Evolutionary conservation across 2,797 vertebrate species (phyloP).

Genomic region (Notolabrus celidotus): DNA sequence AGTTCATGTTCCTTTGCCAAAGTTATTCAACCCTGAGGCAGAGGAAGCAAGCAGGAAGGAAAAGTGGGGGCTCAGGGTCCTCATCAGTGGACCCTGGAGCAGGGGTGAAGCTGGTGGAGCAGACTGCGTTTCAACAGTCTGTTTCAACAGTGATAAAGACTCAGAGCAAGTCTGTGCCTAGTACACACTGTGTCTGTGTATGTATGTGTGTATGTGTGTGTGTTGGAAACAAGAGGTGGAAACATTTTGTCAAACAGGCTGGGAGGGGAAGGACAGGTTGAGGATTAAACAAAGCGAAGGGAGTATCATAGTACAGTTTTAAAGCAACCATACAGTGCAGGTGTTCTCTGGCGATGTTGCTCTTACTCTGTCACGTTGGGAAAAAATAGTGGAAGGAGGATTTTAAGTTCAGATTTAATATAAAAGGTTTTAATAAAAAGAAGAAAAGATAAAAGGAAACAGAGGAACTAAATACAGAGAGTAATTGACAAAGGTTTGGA

Average conservation of each 20-base stretch:
- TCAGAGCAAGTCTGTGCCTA: constrained; percentile 16
- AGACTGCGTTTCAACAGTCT: constrained; percentile 23
- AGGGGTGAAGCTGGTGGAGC: constrained; percentile 44
- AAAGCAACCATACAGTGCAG: no score
- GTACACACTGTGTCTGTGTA: not conserved
- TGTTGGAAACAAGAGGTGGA: not conserved
- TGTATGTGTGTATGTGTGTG: not conserved
- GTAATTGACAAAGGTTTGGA: no score
- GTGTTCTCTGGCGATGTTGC: no score
- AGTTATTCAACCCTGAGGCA: constrained; percentile 53
- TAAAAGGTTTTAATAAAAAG: no score
- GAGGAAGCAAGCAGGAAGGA: constrained; percentile 2
- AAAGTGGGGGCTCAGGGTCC: constrained; percentile 20
- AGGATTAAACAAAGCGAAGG: not conserved
- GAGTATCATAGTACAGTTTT: no score
- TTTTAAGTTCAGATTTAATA: no score
- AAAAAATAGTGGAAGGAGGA: no score
- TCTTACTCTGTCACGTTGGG: no score
- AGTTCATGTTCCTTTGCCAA: constrained; percentile 58
- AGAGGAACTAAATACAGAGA: no score
- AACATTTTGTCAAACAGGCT: not conserved
- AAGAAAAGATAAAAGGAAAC: no score
- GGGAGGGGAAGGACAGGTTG: not conserved
- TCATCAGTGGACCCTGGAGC: constrained; percentile 41
- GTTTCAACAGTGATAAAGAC: constrained; percentile 57